Conservation (phyloP, 2,113 vertebrate genomes). For the Hydrolagus affinis region DNA sequence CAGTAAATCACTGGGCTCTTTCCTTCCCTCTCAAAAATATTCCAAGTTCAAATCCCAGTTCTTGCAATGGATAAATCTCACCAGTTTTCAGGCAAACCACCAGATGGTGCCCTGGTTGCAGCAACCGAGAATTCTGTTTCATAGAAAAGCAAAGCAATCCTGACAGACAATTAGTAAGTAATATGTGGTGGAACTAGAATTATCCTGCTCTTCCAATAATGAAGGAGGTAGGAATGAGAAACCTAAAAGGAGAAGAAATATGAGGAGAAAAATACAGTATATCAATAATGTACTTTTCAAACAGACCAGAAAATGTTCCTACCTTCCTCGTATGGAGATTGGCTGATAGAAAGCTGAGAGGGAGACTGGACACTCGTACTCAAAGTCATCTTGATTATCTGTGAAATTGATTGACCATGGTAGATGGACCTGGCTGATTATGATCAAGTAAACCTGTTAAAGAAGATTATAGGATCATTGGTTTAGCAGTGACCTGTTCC, state of each 20-base stretch:
- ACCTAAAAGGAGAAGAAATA: neutral
- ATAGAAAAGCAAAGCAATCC: neutral
- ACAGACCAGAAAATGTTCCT: constrained; percentile 15
- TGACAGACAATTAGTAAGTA: neutral
- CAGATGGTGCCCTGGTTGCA: too few species aligned
- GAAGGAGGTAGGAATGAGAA: neutral
- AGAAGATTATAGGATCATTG: neutral
- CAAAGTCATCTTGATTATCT: constrained; percentile 46
- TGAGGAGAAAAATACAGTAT: too few species aligned
- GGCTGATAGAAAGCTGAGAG: constrained; percentile 52
- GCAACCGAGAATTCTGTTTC: too few species aligned
- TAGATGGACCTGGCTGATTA: constrained; percentile 44
- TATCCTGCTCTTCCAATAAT: too few species aligned
- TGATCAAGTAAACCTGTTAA: constrained; percentile 41
- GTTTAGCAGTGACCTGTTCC: neutral
- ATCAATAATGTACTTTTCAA: constrained; percentile 13
- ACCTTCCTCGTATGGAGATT: constrained; percentile 52
- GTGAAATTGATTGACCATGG: constrained; percentile 50
- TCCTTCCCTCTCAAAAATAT: too few species aligned
- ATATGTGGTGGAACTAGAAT: neutral
- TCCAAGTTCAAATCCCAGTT: too few species aligned
- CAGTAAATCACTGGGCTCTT: too few species aligned
- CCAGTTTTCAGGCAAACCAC: too few species aligned
- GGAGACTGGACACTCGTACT: constrained; percentile 52
- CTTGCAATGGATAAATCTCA: too few species aligned